phyloP scores from a whole-genome alignment of 2,888 invertebrate genomes.

The Volucella inflata region DNA sequence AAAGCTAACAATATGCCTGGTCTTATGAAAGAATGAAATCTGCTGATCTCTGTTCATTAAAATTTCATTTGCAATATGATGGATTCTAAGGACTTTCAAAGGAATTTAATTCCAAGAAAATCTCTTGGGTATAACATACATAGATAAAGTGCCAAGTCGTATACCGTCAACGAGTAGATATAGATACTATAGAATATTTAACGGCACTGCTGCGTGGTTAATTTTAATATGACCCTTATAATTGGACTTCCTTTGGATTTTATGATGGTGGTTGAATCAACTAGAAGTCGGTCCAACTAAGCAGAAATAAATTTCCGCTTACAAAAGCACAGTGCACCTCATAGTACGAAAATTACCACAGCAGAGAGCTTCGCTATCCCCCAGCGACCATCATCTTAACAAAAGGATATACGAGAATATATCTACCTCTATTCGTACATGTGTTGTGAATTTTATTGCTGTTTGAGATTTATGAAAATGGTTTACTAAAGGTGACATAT shows the following conservation, averaged over 20 bases:
- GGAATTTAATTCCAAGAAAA: constrained; percentile 7
- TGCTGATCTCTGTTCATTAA: constrained; percentile 38
- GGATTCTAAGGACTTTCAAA: constrained; percentile 21
- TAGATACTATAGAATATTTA: neutral
- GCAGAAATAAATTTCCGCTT: constrained; percentile 33
- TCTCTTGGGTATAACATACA: neutral
- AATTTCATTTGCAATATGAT: constrained; percentile 28
- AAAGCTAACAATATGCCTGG: constrained; percentile 10
- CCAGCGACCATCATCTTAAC: constrained; percentile 6
- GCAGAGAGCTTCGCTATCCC: neutral
- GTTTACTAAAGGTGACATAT: neutral
- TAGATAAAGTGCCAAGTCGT: constrained; percentile 22
- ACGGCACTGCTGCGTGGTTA: neutral
- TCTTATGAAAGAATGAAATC: neutral
- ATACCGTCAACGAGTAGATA: neutral
- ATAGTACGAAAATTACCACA: neutral
- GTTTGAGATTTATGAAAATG: constrained; percentile 35
- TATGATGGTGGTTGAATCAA: neutral
- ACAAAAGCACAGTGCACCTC: constrained; percentile 35
- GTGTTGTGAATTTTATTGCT: constrained; percentile 36
- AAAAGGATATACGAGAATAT: constrained; percentile 5
- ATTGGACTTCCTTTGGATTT: constrained; percentile 1
- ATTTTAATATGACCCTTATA: constrained; percentile 23
- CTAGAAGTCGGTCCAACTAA: neutral
- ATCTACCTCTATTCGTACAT: neutral